phyloP scores from a whole-genome alignment of 2,888 invertebrate genomes.

The Loripinus fragilis region DNA sequence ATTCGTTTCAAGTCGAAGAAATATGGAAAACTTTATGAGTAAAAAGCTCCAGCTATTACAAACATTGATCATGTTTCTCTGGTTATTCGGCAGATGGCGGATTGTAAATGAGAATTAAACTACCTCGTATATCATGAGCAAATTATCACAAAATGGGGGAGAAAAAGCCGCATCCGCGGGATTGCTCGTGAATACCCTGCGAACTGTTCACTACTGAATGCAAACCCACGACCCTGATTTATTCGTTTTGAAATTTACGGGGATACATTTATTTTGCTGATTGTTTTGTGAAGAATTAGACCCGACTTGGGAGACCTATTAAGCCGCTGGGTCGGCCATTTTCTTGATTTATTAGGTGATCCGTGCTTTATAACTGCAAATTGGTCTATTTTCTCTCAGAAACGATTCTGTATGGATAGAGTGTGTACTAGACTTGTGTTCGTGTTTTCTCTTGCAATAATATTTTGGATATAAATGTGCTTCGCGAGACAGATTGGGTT shows the following conservation, averaged over 20 bases:
- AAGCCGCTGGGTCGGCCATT: slow-evolving; percentile 54
- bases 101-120: slow-evolving; percentile 44
- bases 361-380: slow-evolving; percentile 46
- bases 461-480: too few species aligned
- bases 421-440: neutral
- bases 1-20: neutral
- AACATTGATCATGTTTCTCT: neutral
- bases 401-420: neutral
- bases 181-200: neutral
- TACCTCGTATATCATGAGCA: slow-evolving; percentile 54
- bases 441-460: neutral
- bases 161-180: neutral
- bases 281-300: slow-evolving; percentile 57
- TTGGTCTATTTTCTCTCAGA: slow-evolving; percentile 12
- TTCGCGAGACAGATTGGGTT: too few species aligned
- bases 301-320: slow-evolving; percentile 51
- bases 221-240: slow-evolving; percentile 46
- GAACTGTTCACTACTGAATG: neutral
- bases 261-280: slow-evolving; percentile 60
- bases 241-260: slow-evolving; percentile 57
- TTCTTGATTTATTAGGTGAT: slow-evolving; percentile 57
- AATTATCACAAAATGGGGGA: slow-evolving; percentile 9
- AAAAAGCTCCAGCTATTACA: slow-evolving; percentile 8
- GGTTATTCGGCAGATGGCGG: slow-evolving; percentile 38
- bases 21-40: slow-evolving; percentile 12